These are phyloP conservation scores for Brachyrhaphis roseni DNA, from an alignment of 2,797 vertebrate genomes.

Conservation along the genomic window DNA sequence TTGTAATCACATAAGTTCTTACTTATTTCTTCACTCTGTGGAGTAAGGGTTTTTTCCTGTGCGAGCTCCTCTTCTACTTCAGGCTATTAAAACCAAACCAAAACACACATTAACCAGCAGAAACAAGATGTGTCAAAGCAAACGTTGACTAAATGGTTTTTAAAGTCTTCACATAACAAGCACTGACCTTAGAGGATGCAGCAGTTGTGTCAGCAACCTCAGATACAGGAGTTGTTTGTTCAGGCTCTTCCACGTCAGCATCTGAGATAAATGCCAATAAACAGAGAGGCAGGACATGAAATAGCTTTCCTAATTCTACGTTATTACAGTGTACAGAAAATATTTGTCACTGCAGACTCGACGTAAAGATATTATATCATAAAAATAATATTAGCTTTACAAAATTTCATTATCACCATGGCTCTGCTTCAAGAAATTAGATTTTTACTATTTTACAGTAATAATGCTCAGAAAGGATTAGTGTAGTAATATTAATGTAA, in stretches of 20 bases:
- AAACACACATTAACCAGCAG: neutral
- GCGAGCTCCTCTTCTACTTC: neutral
- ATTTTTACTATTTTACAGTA: neutral
- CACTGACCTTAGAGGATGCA: slow-evolving; percentile 37
- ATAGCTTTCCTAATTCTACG: neutral
- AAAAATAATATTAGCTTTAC: neutral
- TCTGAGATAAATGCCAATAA: slow-evolving; percentile 18
- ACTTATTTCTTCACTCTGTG: neutral
- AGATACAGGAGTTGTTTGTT: neutral
- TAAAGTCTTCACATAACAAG: neutral
- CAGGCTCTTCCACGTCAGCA: neutral
- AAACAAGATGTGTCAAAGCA: neutral
- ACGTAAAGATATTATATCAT: neutral
- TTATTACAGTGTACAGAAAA: neutral
- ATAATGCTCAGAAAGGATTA: neutral
- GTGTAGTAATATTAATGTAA: neutral
- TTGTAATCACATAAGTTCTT: neutral
- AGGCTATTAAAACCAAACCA: slow-evolving; percentile 20
- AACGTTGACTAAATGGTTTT: neutral
- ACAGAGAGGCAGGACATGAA: neutral
- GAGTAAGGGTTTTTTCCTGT: neutral
- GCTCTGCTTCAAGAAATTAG: neutral
- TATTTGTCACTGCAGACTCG: neutral
- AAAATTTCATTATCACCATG: neutral
- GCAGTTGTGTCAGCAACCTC: neutral